A percentile compares a stretch with the other conserved stretches of the same genome.
Conservation (phyloP, 2,888 invertebrate genomes). For the Odontothrips loti region DNA sequence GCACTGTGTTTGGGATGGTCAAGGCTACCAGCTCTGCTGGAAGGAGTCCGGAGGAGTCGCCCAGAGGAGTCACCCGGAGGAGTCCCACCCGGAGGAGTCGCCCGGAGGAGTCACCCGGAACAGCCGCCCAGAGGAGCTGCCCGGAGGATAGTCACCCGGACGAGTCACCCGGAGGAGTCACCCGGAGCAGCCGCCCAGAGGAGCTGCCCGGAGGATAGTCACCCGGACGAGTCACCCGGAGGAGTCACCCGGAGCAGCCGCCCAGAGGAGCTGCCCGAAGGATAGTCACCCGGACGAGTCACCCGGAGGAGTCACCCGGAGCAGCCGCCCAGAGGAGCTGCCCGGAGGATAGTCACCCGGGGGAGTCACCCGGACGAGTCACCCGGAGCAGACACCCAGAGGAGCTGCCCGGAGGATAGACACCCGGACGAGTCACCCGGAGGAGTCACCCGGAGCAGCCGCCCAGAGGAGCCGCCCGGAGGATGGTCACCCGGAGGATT, state of each 20-base stretch:
- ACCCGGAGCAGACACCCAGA: conserved; percentile 23
- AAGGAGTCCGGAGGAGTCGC: too few relatives aligned
- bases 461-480: conserved; percentile 24
- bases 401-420: too few relatives aligned
- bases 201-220: conserved; percentile 25
- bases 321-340: background rate
- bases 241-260: background rate
- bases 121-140: too few relatives aligned
- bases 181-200: conserved; percentile 24
- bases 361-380: conserved; percentile 28
- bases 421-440: background rate
- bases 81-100: conserved; percentile 27
- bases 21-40: too few relatives aligned
- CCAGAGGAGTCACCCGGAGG: background rate
- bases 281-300: conserved; percentile 22
- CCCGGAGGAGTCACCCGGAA: conserved; percentile 24
- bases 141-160: too few relatives aligned
- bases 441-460: background rate
- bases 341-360: background rate
- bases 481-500: conserved; percentile 26
- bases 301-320: conserved; percentile 25
- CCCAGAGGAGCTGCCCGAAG: too few relatives aligned
- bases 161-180: background rate
- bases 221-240: background rate
- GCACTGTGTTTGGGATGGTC: too few relatives aligned